These are phyloP conservation scores for Macrotrachela quadricornifera DNA, from an alignment of 1,140 invertebrate species.

Conservation along the genomic window DNA sequence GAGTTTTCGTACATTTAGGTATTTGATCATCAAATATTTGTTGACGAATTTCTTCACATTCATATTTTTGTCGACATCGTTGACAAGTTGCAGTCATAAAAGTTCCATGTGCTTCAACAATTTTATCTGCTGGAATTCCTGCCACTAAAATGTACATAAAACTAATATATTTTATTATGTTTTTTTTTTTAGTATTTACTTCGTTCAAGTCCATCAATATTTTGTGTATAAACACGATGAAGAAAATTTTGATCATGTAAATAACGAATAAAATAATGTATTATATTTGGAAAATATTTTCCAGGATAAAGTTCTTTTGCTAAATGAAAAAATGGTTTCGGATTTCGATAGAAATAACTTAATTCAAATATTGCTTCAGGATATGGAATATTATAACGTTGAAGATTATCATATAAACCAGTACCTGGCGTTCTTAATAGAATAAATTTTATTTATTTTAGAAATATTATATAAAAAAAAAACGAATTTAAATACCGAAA, in stretches of 20 bases:
- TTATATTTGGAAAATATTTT: slow-evolving; percentile 28
- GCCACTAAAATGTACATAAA: slow-evolving; percentile 26
- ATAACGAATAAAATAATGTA: slow-evolving; percentile 27
- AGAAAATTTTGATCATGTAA: slow-evolving; percentile 26
- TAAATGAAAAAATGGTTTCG: slow-evolving; percentile 31
- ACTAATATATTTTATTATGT: not conserved
- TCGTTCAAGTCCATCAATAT: slow-evolving; percentile 33
- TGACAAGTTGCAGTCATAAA: slow-evolving; percentile 70
- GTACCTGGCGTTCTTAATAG: slow-evolving; percentile 60
- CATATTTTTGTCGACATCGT: slow-evolving; percentile 48
- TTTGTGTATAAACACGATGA: slow-evolving; percentile 31
- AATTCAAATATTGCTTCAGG: slow-evolving; percentile 90
- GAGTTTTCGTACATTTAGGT: not conserved
- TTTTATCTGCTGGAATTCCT: slow-evolving; percentile 56
- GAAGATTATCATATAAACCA: slow-evolving; percentile 71
- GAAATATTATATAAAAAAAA: not conserved
- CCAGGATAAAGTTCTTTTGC: slow-evolving; percentile 31
- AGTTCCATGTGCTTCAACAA: slow-evolving; percentile 79
- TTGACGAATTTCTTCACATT: slow-evolving; percentile 29
- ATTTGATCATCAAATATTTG: not conserved
- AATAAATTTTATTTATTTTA: too few species aligned
- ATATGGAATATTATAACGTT: slow-evolving; percentile 70
- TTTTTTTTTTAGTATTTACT: slow-evolving; percentile 17
- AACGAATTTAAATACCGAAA: slow-evolving; percentile 18
- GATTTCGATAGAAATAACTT: slow-evolving; percentile 26